Percentiles rank a stretch among this genome's conserved stretches.
Conservation (phyloP, 2,888 invertebrate species). For the Julus scanicus region DNA sequence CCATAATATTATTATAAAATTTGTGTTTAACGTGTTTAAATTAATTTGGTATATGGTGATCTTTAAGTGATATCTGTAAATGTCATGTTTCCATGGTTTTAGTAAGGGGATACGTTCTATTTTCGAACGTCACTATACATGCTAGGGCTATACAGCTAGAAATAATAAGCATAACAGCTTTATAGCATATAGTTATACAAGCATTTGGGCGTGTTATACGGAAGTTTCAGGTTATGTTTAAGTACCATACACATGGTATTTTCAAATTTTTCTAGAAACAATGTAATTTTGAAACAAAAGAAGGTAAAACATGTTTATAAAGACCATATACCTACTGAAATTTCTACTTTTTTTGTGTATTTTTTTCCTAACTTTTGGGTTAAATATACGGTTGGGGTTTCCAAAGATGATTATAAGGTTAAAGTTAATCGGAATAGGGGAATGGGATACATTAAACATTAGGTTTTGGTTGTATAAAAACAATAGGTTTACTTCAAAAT, state of each 20-base stretch:
- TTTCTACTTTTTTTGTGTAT: not conserved
- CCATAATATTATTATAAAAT: no score
- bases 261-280: constrained; percentile 7
- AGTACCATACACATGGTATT: not conserved
- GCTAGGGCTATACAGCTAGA: not conserved
- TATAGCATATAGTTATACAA: not conserved
- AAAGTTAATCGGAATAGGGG: constrained; percentile 30
- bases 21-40: no score
- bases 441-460: constrained; percentile 16
- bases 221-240: constrained; percentile 28
- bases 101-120: not conserved
- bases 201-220: not conserved
- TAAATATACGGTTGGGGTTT: constrained; percentile 40
- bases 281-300: constrained; percentile 21
- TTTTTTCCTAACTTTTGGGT: not conserved
- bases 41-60: no score
- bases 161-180: not conserved
- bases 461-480: constrained; percentile 4
- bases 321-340: constrained; percentile 5
- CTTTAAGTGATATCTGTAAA: no score
- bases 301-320: not conserved
- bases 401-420: constrained; percentile 1
- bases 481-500: not conserved
- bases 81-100: no score
- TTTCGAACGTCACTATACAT: not conserved